Evolutionary conservation across 2,888 invertebrate species (phyloP).

Genomic region (Pardosa pseudoannulata): DNA sequence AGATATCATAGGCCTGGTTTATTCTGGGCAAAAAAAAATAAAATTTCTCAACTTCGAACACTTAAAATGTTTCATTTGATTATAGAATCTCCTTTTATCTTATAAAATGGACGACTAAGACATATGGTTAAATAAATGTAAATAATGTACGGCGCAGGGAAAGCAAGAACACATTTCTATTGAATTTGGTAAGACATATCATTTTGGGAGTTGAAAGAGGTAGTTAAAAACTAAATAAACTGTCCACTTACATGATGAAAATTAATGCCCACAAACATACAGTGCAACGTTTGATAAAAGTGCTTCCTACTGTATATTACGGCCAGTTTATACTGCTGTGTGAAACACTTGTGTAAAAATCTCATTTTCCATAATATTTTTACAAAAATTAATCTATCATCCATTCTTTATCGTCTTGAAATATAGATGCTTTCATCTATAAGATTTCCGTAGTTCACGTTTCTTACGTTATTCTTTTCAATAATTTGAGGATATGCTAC

Average conservation of each 20-base stretch:
- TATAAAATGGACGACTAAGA: no score
- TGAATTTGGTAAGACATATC: constrained; percentile 25
- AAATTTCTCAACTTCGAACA: no score
- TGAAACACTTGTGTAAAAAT: constrained; percentile 13
- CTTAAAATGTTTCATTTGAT: no score
- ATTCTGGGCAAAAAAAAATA: no score
- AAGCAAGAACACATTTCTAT: constrained; percentile 62
- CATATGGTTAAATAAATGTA: constrained; percentile 57
- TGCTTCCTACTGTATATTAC: constrained; percentile 59
- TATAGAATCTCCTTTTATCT: no score
- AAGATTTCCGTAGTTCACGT: background rate
- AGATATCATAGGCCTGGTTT: no score
- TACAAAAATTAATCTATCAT: constrained; percentile 20
- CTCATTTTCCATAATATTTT: constrained; percentile 19
- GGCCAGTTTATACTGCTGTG: constrained; percentile 59
- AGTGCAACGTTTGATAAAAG: constrained; percentile 40
- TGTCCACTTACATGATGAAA: constrained; percentile 22
- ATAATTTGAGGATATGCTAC: background rate
- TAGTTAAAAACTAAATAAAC: constrained; percentile 16
- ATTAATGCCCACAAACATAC: no score
- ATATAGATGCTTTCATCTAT: constrained; percentile 16
- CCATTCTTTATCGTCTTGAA: background rate
- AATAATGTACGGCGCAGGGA: constrained; percentile 61
- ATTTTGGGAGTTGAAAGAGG: constrained; percentile 26
- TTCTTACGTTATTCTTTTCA: background rate